Evolutionary conservation across 2,113 vertebrate species (phyloP), one percentile per base, ranked within the genome.

Genomic region (Scolopax mira): DNA sequence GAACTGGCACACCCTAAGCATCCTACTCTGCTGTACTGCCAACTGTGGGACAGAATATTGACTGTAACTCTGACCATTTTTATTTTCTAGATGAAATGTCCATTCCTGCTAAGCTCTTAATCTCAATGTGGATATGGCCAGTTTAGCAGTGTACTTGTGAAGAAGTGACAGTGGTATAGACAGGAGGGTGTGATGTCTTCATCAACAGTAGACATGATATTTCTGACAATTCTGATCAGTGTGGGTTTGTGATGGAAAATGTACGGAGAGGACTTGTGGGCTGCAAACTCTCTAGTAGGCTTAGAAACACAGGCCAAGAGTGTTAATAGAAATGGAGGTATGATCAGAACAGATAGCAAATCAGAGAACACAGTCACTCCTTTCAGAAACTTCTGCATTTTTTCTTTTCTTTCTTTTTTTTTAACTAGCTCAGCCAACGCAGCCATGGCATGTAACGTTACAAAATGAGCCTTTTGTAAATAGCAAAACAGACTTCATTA

Each of bases 51-150:
- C 88, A 77, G 75, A 66, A 25, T 94, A 94, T 95, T 80, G 85
- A 91, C 72, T 86, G 39, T 35, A 80, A 91, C 39, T 91, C 87
- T 88, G 71, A 28, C 85, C 79, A 83, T 64, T 88, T 69, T 94
- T 96, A 88, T 96, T 94, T 96, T 91, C 75, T 44, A 95, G 75
- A 80, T 95, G 70, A 97, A 95, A 95, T 71, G 88, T 86, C 85
- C 75, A 74, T 85, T 95, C 55, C 91, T 79, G 33, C 60, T 96
- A 94, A 97, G 64, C 91, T 91, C 60, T 95, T 97, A 94, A 96
- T 94, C 95, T 97, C 91, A 70, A 25, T 60, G 94, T 48, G 85
- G 94, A 85, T 93, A 74, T 78, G 90, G 67, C 24, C 74, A 79
- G 79, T 94, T 95, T 85, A 82, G 81, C 41, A 66, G 24, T 37